Evolutionary conservation across 2,888 invertebrate genomes (phyloP).

Genomic region (Meandrusa payeni): DNA sequence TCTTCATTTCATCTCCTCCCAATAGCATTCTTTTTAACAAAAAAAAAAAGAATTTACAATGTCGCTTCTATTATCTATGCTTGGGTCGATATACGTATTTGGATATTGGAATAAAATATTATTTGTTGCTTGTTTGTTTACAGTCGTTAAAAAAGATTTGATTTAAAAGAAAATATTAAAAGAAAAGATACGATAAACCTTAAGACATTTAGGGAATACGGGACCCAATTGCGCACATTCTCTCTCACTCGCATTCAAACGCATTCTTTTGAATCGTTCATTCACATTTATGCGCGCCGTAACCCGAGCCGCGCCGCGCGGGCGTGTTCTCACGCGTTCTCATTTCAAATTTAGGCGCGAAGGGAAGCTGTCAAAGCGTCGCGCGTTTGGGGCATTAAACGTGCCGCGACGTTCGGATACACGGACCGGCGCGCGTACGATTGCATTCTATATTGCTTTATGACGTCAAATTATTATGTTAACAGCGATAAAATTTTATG

Average conservation of each 20-base stretch:
- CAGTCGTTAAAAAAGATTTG: too few species aligned
- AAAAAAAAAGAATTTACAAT: too few species aligned
- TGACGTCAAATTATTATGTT: constrained; percentile 16
- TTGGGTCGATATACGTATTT: too few species aligned
- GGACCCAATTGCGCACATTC: background rate
- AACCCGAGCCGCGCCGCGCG: constrained; percentile 55
- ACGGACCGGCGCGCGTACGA: constrained; percentile 29
- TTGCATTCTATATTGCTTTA: constrained; percentile 19
- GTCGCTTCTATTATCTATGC: too few species aligned
- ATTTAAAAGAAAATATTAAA: too few species aligned
- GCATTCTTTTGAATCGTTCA: constrained; percentile 38
- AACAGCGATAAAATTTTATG: constrained; percentile 8
- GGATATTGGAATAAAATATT: too few species aligned
- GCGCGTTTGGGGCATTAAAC: constrained; percentile 23
- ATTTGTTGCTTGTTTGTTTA: too few species aligned
- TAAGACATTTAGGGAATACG: too few species aligned
- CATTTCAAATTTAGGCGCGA: constrained; percentile 68
- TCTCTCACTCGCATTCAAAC: background rate
- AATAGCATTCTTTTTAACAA: too few species aligned
- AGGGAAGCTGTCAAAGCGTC: constrained; percentile 45
- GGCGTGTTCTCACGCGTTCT: constrained; percentile 69
- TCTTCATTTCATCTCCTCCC: too few species aligned
- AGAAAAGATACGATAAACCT: too few species aligned
- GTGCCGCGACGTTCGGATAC: constrained; percentile 25
- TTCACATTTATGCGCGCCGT: constrained; percentile 58